Evolutionary conservation across 2,797 vertebrate species (phyloP).

Genomic region (Lerista edwardsae): DNA sequence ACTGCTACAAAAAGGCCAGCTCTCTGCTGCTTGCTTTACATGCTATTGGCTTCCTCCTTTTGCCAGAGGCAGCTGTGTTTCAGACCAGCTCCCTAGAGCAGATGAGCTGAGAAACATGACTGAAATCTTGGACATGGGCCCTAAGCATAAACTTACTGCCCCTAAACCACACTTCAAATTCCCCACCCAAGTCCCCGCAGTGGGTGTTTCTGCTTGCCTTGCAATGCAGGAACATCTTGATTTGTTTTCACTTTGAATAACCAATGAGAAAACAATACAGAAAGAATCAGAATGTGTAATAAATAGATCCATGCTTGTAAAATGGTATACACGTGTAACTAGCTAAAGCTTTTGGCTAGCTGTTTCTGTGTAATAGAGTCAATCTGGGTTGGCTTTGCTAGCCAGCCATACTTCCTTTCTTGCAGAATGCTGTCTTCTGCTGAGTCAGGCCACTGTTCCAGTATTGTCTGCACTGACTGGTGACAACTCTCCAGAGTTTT

Average conservation of each 20-base stretch:
- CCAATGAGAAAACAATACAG: background rate
- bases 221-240: background rate
- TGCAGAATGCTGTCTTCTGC: too few relatives aligned
- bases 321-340: background rate
- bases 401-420: background rate
- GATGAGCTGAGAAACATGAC: too few relatives aligned
- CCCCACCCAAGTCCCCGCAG: background rate
- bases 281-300: background rate
- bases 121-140: too few relatives aligned
- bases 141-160: too few relatives aligned
- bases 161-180: background rate
- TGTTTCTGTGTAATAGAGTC: background rate
- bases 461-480: too few relatives aligned
- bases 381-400: background rate
- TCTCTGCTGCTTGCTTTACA: too few relatives aligned
- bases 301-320: background rate
- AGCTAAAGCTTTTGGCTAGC: background rate
- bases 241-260: background rate
- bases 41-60: too few relatives aligned
- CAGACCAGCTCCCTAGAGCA: too few relatives aligned
- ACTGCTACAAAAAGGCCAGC: too few relatives aligned
- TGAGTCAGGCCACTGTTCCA: too few relatives aligned
- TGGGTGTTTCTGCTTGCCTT: background rate
- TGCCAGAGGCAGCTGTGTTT: too few relatives aligned
- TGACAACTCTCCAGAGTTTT: too few relatives aligned